Evolutionary conservation across 2,888 invertebrate genomes (phyloP), one percentile per base, ranked within the genome.

Genomic region (Oeneis ivallda): DNA sequence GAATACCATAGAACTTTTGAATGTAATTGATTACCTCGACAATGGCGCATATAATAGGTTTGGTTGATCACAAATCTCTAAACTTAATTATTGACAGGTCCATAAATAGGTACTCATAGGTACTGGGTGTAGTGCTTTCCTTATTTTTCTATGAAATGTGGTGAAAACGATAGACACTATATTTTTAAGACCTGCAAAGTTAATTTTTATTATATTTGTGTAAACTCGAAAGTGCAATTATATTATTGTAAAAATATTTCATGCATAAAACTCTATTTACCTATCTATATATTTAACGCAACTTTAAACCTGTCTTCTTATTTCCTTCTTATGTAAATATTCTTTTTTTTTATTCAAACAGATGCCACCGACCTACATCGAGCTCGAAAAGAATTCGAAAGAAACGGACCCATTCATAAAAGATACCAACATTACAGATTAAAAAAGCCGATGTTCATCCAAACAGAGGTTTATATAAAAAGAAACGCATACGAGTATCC

Each of bases 351-450:
- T 73, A 73, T 78, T 76, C 77, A 70, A 77, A 88, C 91, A 92
- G 91, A 90, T 91, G 90, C 86, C 89, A 87, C 81, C 86, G 89
- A 82, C 73, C 86, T 80, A 86, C 88, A 84, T 83, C 90, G 87
- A 86, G 89, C 89, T 89, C 87, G 66, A 72, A 78, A 75, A 68
- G 65, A 67, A 69, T 66, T 68, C 67, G 70, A 74, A 72, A 72
- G 71, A 74, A 74, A 78, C 70, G 75, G 79, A 77, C 64, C 63
- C 71, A 76, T 76, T 13, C 8, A 19, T 68, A 78, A 74, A 78
- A 79, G 76, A 68, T 75, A 76, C 70, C 72, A 71, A 70, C 64
- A 69, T 69, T 50, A 75, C 81, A 68, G 75, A 61, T 60, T 63
- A 56, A 66, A 60, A 74, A 91, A 89, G 77, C 91, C 90, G 0